A percentile compares a stretch with the other conserved stretches of the same genome.
These are phyloP conservation scores for Catagonus wagneri DNA, from an alignment of 2,113 vertebrate species.

Conservation along the genomic window DNA sequence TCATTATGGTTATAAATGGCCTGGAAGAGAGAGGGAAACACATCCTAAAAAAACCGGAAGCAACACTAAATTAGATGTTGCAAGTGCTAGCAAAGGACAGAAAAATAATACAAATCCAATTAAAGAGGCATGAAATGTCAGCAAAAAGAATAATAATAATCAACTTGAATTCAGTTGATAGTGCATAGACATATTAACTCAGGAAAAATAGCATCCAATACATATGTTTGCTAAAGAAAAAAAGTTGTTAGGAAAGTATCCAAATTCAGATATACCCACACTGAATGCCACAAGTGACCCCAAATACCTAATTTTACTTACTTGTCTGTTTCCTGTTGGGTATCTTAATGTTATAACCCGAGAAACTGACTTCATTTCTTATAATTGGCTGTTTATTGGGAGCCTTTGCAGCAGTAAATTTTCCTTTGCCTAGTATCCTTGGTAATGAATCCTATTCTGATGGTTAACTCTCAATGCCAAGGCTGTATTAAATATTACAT, in stretches of 20 bases:
- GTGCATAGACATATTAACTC: background rate
- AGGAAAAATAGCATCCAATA: background rate
- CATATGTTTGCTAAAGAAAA: background rate
- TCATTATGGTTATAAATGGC: background rate
- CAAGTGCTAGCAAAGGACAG: background rate
- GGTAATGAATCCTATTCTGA: constrained; percentile 16
- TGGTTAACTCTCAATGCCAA: background rate
- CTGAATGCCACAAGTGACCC: background rate
- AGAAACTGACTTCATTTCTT: background rate
- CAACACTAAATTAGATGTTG: constrained; percentile 33
- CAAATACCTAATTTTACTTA: background rate
- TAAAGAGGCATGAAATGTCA: background rate
- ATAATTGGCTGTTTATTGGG: constrained; percentile 1
- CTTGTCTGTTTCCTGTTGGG: background rate
- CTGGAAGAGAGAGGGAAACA: constrained; percentile 53
- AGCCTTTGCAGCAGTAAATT: background rate
- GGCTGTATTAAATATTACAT: background rate
- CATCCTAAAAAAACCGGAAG: constrained; percentile 66
- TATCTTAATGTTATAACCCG: background rate
- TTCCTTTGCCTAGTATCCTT: background rate
- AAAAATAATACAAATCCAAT: constrained; percentile 38
- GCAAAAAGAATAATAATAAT: background rate
- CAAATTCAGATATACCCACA: background rate
- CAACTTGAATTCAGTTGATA: constrained; percentile 32
- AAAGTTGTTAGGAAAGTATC: background rate